These are phyloP conservation scores for Thamnophis elegans DNA, from an alignment of 2,797 vertebrate genomes.

Conservation along the genomic window DNA sequence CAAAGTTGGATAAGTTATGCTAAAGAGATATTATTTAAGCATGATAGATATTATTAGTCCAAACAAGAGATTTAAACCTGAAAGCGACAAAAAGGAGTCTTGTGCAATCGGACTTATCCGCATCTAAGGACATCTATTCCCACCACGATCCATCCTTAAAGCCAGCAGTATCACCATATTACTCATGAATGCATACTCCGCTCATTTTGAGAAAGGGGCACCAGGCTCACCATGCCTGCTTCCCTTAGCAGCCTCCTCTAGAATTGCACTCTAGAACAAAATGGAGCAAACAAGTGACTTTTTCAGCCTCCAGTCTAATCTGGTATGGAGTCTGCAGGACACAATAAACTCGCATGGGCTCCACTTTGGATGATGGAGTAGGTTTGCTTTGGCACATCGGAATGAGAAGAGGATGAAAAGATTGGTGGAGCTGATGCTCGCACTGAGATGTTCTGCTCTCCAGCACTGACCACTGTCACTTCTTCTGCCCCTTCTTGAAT, in stretches of 20 bases:
- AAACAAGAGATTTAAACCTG: neutral
- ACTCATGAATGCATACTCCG: neutral
- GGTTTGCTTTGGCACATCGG: constrained; percentile 69
- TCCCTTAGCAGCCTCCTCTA: neutral
- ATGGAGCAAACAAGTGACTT: neutral
- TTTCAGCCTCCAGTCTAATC: constrained; percentile 46
- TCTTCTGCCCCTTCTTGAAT: constrained; percentile 89
- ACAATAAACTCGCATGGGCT: constrained; percentile 69
- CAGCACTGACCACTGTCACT: constrained; percentile 88
- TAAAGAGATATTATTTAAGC: neutral
- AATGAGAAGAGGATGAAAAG: constrained; percentile 67
- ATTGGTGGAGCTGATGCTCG: constrained; percentile 57
- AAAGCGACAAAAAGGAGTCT: neutral
- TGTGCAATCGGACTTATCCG: neutral
- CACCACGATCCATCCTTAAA: neutral
- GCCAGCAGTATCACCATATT: neutral
- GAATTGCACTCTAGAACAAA: neutral
- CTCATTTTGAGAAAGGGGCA: neutral
- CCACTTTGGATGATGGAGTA: constrained; percentile 73
- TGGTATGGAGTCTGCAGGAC: constrained; percentile 74
- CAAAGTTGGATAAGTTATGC: neutral
- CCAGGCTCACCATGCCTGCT: neutral
- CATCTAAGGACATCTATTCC: neutral
- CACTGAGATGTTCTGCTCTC: constrained; percentile 66
- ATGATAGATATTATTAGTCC: neutral